phyloP scores from a whole-genome alignment of 2,888 invertebrate species.

The Dynastes hyllus region DNA sequence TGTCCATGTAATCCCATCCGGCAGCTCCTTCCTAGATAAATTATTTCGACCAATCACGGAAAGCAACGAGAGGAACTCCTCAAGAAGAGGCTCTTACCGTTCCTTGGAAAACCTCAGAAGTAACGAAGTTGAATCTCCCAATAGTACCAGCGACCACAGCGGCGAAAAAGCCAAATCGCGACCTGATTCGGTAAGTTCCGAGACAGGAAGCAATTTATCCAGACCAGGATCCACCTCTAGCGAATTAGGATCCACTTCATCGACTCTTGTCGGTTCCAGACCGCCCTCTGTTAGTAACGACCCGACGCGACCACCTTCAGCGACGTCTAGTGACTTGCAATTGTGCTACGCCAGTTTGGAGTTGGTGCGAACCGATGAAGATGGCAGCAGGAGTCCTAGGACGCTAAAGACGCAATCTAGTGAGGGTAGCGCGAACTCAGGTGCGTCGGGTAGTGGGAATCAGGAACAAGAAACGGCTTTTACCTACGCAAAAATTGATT shows the following conservation, averaged over 20 bases:
- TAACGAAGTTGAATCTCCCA: conserved; percentile 50
- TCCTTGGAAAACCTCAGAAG: conserved; percentile 48
- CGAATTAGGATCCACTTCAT: conserved; percentile 66
- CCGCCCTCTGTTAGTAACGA: conserved; percentile 68
- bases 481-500: conserved; percentile 88
- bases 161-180: conserved; percentile 63
- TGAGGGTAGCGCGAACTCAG: conserved; percentile 58
- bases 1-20: neutral
- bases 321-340: conserved; percentile 65
- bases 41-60: conserved; percentile 60
- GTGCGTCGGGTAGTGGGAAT: conserved; percentile 9
- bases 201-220: conserved; percentile 56
- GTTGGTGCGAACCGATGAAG: conserved; percentile 71
- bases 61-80: conserved; percentile 52
- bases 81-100: conserved; percentile 56
- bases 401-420: conserved; percentile 59
- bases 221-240: conserved; percentile 68
- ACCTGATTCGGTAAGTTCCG: conserved; percentile 54
- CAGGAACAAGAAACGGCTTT: conserved; percentile 68
- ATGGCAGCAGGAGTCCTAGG: conserved; percentile 63
- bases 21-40: conserved; percentile 67
- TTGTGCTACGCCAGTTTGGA: conserved; percentile 81
- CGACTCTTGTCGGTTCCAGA: conserved; percentile 67
- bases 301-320: conserved; percentile 63
- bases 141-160: conserved; percentile 66